Conservation (phyloP, 2,888 invertebrate genomes). For the Drosophila infuscata region DNA sequence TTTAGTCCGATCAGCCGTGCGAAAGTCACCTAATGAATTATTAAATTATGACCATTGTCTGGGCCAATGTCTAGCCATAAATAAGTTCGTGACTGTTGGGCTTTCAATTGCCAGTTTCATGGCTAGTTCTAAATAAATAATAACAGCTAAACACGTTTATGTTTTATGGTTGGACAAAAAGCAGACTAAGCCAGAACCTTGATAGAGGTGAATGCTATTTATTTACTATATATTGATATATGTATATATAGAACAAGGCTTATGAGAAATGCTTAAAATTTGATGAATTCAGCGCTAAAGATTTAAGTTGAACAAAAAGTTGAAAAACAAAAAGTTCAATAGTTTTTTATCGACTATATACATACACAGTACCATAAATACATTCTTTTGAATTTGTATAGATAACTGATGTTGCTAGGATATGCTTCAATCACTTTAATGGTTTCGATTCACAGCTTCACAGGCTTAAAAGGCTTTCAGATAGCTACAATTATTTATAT, state of each 20-base stretch:
- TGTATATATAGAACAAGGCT: too few species aligned
- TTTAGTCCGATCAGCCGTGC: slow-evolving; percentile 1
- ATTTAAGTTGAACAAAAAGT: too few species aligned
- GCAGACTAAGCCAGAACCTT: slow-evolving; percentile 1
- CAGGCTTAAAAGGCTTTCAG: slow-evolving; percentile 2
- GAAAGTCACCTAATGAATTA: slow-evolving; percentile 35
- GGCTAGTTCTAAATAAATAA: slow-evolving; percentile 16
- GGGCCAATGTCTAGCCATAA: slow-evolving; percentile 53
- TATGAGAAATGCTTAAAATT: not conserved
- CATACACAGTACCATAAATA: not conserved
- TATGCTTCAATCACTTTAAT: not conserved
- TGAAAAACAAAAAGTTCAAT: not conserved
- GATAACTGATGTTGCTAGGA: not conserved
- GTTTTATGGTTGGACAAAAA: not conserved
- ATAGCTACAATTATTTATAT: not conserved
- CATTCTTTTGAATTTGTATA: not conserved
- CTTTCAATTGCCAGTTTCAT: slow-evolving; percentile 23
- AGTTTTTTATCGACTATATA: not conserved
- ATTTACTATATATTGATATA: not conserved
- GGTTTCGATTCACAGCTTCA: not conserved
- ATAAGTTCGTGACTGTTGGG: slow-evolving; percentile 31
- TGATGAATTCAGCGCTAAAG: not conserved
- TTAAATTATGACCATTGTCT: slow-evolving; percentile 48
- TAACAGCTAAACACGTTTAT: not conserved
- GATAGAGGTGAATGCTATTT: not conserved